Evolutionary conservation across 2,113 vertebrate genomes (phyloP).

Genomic region (Puntigrus tetrazona): DNA sequence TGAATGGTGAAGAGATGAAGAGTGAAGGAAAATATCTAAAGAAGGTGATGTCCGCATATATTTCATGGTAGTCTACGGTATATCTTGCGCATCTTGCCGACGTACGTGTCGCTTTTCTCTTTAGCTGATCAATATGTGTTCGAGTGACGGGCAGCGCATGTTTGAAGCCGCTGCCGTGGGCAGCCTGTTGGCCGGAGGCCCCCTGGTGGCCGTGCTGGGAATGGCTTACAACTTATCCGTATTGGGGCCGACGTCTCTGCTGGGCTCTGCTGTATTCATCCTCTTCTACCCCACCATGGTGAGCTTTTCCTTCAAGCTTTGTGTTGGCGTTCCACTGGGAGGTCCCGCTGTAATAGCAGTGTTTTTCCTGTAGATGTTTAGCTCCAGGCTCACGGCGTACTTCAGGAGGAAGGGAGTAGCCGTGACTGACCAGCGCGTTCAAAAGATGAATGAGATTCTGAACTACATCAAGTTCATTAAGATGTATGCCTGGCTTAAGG

Average conservation of each 20-base stretch:
- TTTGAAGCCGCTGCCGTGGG: conserved; percentile 91
- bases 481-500: conserved; percentile 96
- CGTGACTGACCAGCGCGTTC: conserved; percentile 87
- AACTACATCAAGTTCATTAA: conserved; percentile 95
- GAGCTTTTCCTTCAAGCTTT: conserved; percentile 58
- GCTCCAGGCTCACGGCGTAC: conserved; percentile 87
- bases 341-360: neutral
- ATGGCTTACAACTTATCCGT: conserved; percentile 87
- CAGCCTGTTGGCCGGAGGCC: conserved; percentile 88
- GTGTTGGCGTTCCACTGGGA: neutral
- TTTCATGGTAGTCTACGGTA: neutral
- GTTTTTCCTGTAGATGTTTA: conserved; percentile 83
- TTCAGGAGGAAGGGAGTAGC: conserved; percentile 87
- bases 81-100: neutral
- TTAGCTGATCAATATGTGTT: conserved; percentile 91
- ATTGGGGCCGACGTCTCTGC: conserved; percentile 87
- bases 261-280: conserved; percentile 91
- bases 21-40: conserved; percentile 33
- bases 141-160: conserved; percentile 89
- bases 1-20: conserved; percentile 46
- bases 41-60: conserved; percentile 26
- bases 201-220: conserved; percentile 87
- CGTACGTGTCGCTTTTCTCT: neutral
- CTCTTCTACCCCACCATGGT: conserved; percentile 95
- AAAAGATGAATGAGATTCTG: conserved; percentile 95